Evolutionary conservation across 2,888 invertebrate species (phyloP), one percentile per base, ranked within the genome.

Genomic region (Apodemia mormo): DNA sequence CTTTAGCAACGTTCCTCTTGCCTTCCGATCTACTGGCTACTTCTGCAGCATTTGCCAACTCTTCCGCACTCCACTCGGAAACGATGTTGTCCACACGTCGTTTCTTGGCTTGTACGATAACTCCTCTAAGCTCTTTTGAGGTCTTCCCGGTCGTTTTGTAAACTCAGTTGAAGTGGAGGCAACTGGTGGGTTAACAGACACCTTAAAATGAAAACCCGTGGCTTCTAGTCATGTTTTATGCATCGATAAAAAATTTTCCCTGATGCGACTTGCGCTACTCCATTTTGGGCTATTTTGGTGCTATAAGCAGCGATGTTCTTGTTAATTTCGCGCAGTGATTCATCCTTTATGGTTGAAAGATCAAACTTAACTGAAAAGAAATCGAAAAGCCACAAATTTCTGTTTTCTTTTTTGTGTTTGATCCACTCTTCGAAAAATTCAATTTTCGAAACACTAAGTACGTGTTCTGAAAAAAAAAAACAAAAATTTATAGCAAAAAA

Each of bases 111-210:
- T 49, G 49, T 49, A 49, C 49, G 49, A 49, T 49, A 49, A 49
- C 49, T 49, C 14, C 14, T 10, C 14, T 12, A 49, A 49, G 49
- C 49, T 49, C 49, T 49, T 49, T 49, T 49, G 49, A 49, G 49
- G 49, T 49, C 49, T 49, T 49, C 49, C 49, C 49, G 49, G 49
- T 49, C 54, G 54, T 29, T 56, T 56, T 56, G 54, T 56, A 56
- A 22, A 56, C 54, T 56, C 54, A 56, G 54, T 56, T 56, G 22
- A 56, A 56, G 54, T 56, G 54, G 54, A 56, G n/a, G 54, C 54
- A 56, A 56, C 54, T 56, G 54, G 54, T 8, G 54, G 49, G 49
- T 49, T 49, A 49, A 49, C 49, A 49, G 49, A 49, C 49, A 49
- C 49, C 49, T 49, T 49, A 12, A 49, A 49, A 49, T 49, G 10